A percentile compares a stretch with the other conserved stretches of the same genome.
Evolutionary conservation across 2,888 invertebrate species (phyloP).

Genomic region (Pyrrhia umbra): DNA sequence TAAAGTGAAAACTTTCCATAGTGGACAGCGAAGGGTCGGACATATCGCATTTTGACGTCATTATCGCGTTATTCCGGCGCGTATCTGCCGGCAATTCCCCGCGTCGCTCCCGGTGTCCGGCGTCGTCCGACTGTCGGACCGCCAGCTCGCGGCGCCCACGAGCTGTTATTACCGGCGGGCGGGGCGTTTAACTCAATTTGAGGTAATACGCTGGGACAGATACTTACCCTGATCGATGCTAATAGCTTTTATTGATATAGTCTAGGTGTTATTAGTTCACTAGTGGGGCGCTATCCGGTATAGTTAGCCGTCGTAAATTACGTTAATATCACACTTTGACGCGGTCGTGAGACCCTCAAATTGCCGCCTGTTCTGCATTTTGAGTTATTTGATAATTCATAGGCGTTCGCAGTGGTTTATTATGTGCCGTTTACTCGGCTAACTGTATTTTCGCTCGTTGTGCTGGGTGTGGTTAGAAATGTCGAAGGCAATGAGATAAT

Average conservation of each 20-base stretch:
- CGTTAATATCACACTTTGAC: conserved; percentile 82
- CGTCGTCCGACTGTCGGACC: conserved; percentile 35
- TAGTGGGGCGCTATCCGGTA: conserved; percentile 65
- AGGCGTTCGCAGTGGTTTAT: conserved; percentile 57
- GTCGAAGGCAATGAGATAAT: conserved; percentile 58
- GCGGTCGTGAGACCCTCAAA: conserved; percentile 80
- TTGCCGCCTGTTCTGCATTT: conserved; percentile 78
- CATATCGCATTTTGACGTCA: conserved; percentile 50
- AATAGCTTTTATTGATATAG: conserved; percentile 89
- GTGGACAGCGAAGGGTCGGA: conserved; percentile 36
- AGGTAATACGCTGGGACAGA: conserved; percentile 80
- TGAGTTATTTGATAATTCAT: conserved; percentile 84
- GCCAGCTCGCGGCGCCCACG: conserved; percentile 55
- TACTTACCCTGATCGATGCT: conserved; percentile 87
- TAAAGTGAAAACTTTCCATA: conserved; percentile 37
- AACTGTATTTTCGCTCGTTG: conserved; percentile 57
- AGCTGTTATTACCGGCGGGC: conserved; percentile 73
- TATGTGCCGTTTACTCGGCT: conserved; percentile 56
- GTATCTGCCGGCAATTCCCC: conserved; percentile 44
- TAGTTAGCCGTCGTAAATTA: conserved; percentile 82
- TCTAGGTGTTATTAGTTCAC: conserved; percentile 78
- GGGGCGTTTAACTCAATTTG: conserved; percentile 85
- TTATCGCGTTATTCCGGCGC: conserved; percentile 55
- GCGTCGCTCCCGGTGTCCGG: conserved; percentile 58
- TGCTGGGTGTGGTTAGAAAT: conserved; percentile 51